These are phyloP conservation scores for Premnoplex brunnescens DNA, from an alignment of 2,797 vertebrate species.

Conservation along the genomic window DNA sequence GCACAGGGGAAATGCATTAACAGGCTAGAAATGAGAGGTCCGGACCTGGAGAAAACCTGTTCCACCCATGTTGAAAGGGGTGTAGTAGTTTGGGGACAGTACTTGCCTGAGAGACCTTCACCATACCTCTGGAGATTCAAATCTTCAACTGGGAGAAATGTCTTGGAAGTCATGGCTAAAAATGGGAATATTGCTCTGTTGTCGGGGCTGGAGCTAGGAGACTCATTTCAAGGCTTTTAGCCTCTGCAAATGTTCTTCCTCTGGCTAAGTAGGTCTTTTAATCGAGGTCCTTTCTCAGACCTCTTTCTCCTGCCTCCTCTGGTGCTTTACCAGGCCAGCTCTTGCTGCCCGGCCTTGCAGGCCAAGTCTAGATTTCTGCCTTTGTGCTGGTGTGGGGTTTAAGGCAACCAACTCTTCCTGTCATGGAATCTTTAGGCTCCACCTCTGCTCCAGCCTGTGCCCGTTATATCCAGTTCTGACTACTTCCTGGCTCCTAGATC, in stretches of 20 bases:
- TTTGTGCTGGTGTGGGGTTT: rapidly evolving
- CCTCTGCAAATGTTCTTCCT: not conserved
- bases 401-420: not conserved
- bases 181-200: not conserved
- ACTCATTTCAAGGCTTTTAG: not conserved
- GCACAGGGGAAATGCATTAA: not conserved
- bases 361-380: not conserved
- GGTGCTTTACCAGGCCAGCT: not conserved
- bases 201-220: not conserved
- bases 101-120: not conserved
- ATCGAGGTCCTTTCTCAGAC: not conserved
- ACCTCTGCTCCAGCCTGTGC: not conserved
- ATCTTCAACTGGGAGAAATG: not conserved
- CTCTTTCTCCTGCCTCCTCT: not conserved
- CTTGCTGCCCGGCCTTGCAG: not conserved
- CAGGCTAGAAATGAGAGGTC: not conserved
- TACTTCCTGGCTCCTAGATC: not conserved
- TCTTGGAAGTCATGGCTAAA: not conserved
- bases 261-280: not conserved
- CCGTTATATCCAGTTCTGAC: not conserved
- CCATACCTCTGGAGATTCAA: not conserved
- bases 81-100: not conserved
- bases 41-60: not conserved
- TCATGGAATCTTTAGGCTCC: not conserved
- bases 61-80: not conserved